Conservation (phyloP, 2,797 vertebrate genomes). For the Euthynnus affinis region DNA sequence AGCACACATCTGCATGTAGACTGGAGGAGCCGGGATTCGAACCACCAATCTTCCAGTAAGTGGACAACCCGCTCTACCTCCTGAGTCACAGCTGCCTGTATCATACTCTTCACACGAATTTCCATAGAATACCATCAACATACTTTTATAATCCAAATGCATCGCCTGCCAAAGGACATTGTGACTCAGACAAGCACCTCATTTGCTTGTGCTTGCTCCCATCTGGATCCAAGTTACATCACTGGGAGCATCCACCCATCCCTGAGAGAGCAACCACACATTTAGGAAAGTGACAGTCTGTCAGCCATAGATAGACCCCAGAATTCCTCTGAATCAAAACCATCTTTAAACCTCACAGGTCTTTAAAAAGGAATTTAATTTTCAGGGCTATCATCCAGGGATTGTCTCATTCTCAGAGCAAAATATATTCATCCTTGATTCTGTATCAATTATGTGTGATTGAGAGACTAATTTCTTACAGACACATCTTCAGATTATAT, state of each 20-base stretch:
- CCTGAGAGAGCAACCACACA: conserved; percentile 57
- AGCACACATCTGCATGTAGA: too few relatives aligned
- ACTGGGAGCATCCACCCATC: conserved; percentile 58
- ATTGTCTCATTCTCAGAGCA: conserved; percentile 40
- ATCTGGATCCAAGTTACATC: conserved; percentile 61
- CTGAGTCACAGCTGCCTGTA: too few relatives aligned
- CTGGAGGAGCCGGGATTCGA: too few relatives aligned
- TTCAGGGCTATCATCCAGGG: conserved; percentile 37
- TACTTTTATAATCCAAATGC: conserved; percentile 32
- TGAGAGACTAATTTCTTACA: conserved; percentile 31
- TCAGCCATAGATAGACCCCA: conserved; percentile 48
- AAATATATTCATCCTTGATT: conserved; percentile 17
- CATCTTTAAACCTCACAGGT: conserved; percentile 34
- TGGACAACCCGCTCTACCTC: too few relatives aligned
- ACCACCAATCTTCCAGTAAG: too few relatives aligned
- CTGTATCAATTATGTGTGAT: conserved; percentile 22
- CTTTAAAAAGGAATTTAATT: conserved; percentile 19
- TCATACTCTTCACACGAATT: not conserved
- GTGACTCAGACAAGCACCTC: conserved; percentile 44
- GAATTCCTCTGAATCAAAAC: conserved; percentile 52
- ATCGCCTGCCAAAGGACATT: conserved; percentile 1
- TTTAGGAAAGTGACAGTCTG: conserved; percentile 28
- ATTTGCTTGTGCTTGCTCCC: conserved; percentile 32
- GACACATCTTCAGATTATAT: conserved; percentile 40
- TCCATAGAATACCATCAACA: conserved; percentile 19